phyloP scores from a whole-genome alignment of 2,113 vertebrate genomes.

The Sphyrna mokarran region DNA sequence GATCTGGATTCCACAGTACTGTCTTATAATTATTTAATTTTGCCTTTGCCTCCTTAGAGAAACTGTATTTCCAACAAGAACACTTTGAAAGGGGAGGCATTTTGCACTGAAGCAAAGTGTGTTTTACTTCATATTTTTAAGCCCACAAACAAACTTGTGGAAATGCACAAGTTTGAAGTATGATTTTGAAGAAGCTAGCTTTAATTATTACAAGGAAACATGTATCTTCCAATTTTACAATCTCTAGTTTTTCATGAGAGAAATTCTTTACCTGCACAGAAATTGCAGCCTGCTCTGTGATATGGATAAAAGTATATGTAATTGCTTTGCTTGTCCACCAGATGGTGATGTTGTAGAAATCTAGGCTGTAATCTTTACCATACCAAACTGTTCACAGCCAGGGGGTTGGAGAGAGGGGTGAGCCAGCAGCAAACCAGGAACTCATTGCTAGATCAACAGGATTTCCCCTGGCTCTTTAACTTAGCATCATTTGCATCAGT shows the following conservation, averaged over 20 bases:
- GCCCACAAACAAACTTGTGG: background rate
- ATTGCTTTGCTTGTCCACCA: background rate
- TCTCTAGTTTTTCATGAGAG: background rate
- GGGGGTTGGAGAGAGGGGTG: too few relatives aligned
- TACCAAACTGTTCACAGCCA: background rate
- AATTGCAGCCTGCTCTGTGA: background rate
- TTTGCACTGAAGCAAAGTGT: too few relatives aligned
- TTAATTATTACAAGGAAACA: background rate
- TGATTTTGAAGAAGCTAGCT: background rate
- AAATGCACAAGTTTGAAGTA: background rate
- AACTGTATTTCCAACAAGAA: background rate
- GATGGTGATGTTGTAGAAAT: background rate
- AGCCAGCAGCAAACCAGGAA: background rate
- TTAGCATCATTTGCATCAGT: too few relatives aligned
- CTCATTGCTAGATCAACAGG: background rate
- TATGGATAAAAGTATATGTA: background rate
- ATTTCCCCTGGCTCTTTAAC: background rate
- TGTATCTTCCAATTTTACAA: background rate
- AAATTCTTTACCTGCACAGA: background rate
- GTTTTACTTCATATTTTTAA: background rate
- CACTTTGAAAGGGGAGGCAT: background rate
- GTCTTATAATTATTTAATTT: background rate
- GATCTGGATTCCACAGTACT: background rate
- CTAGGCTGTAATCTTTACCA: background rate
- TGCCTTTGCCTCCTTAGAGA: background rate